Base-by-base conservation (phyloP, 2,113 vertebrate genomes). In the Brachyhypopomus gauderio region DNA sequence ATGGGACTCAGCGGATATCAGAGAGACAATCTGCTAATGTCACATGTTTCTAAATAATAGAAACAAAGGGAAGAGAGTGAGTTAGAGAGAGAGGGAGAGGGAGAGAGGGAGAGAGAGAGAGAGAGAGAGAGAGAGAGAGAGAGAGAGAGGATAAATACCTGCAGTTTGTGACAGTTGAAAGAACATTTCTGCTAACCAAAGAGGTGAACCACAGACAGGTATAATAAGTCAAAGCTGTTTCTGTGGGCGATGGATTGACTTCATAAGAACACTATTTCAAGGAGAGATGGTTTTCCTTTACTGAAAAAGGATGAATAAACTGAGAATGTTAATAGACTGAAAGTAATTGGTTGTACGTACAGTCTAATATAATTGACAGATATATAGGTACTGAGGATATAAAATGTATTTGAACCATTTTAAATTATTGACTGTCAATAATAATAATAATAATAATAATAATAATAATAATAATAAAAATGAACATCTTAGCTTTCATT, bases 221-320 rank as follows among this genome's bases (percentile, higher is more conserved):
- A 83, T 79, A 87, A 81, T 82, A 75, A 83, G 56, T 74, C 84
- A 87, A 88, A 56, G 77, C 63, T 77, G 82, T 84, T 86, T 87
- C 77, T 81, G 72, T 72, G 34, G 62, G 75, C 87, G 87, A 85
- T 82, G 81, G 76, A 75, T 67, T 82, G 80, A 80, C 80, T 85
- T 72, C 77, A 81, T 75, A 78, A 67, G 58, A 83, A 84, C 82
- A 85, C 56, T 62, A 71, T 67, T 77, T 83, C 87, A 88, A 88
- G 87, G 87, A 87, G 79, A 85, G 75, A 84, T 76, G 85, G 88
- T 27, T 75, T 75, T 83, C 75, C 72, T 79, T 83, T 83, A 78
- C 81, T 72, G 58, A 58, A 83, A 55, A 83, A 71, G 76, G 76
- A 73, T 84, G 74, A 70, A 80, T 60, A 81, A 72, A 66, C 80